Evolutionary conservation across 2,113 vertebrate genomes (phyloP), one percentile per base, ranked within the genome.

Genomic region (Hippocampus zosterae): DNA sequence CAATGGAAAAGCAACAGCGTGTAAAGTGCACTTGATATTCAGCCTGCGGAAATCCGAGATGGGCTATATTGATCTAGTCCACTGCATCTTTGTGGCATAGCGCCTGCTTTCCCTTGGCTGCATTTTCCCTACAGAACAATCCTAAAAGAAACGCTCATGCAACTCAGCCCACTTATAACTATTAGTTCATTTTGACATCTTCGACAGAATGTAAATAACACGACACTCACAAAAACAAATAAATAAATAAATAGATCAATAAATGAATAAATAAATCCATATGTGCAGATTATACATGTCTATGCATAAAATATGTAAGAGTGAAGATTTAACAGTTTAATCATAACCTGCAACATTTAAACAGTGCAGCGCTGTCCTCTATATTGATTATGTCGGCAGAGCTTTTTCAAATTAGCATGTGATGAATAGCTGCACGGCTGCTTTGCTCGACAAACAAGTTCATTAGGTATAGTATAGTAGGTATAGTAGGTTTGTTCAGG

Each of bases 391-490:
- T 59, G 48, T 61, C 68, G 40, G 41, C 63, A 64, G 40, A 52
- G 52, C 71, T 72, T 73, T 64, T 76, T 80, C 66, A 80, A 76
- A 87, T 87, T 78, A 89, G 76, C n/a, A 16, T 29, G 71, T 83
- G 77, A 85, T 87, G 73, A 84, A 81, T 82, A 44, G 72, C 73
- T 77, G 69, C 65, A 62, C 48, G 42, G 70, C 66, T 61, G 71
- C 74, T 76, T 68, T 52, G 60, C 68, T 74, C 67, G 33, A 8
- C 16, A 60, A 60, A 33, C 71, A 78, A 41, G 81, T 80, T 65
- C 52, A 55, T 70, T 64, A 75, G 77, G 84, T 60, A 71, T 79
- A n/a, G n/a, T n/a, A n/a, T n/a, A n/a, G n/a, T n/a, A n/a, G n/a
- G n/a, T n/a, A n/a, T n/a, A n/a, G n/a, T n/a, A n/a, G n/a, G n/a